Conservation (phyloP, 2,888 invertebrate genomes). For the Drosophila mettleri region DNA sequence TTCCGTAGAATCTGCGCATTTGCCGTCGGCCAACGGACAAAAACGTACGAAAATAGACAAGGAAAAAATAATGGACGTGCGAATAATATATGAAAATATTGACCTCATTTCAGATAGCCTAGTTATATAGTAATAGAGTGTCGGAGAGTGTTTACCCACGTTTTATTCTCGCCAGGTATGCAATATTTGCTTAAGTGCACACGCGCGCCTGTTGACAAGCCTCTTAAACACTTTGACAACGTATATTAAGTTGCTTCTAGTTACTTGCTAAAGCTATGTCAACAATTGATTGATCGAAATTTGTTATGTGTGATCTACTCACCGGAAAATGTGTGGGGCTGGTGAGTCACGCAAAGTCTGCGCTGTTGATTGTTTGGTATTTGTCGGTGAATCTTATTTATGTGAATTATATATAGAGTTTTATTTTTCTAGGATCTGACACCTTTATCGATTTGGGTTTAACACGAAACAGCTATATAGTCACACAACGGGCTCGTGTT, state of each 20-base stretch:
- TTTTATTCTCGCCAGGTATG: background rate
- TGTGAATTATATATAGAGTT: constrained; percentile 26
- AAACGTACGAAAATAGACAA: constrained; percentile 14
- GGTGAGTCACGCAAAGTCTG: constrained; percentile 64
- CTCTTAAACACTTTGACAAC: background rate
- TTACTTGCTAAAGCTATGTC: constrained; percentile 5
- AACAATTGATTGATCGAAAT: constrained; percentile 6
- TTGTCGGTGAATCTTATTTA: constrained; percentile 15
- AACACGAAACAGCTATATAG: constrained; percentile 82
- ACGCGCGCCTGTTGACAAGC: constrained; percentile 14
- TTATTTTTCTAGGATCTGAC: constrained; percentile 40
- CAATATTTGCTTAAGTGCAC: constrained; percentile 33
- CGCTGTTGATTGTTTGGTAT: constrained; percentile 28
- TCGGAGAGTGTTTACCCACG: background rate
- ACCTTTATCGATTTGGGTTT: constrained; percentile 51
- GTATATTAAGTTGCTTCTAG: background rate
- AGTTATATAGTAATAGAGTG: constrained; percentile 12
- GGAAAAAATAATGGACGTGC: constrained; percentile 3
- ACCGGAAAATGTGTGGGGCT: constrained; percentile 72
- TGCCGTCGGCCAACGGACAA: constrained; percentile 26
- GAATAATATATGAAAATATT: constrained; percentile 41
- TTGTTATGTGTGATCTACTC: constrained; percentile 49
- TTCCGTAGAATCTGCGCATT: background rate
- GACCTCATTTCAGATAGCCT: constrained; percentile 48
- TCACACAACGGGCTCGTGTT: constrained; percentile 81